Percentiles rank a stretch among this genome's conserved stretches.
Evolutionary conservation across 2,888 invertebrate genomes (phyloP).

Genomic region (Polydrusus tereticollis): DNA sequence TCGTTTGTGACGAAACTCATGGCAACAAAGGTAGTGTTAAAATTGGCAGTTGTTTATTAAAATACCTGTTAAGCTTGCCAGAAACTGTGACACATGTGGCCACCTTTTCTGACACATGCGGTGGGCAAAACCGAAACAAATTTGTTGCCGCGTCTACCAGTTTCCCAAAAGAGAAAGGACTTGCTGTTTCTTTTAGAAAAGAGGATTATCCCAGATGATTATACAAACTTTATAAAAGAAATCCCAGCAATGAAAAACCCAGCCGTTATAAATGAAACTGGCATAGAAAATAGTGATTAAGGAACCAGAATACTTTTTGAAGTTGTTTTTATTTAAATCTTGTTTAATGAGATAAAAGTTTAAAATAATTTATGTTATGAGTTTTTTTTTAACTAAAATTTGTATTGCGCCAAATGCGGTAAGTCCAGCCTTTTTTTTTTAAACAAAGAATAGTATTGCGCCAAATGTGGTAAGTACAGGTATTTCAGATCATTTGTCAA

Average conservation of each 20-base stretch:
- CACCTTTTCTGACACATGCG: too few relatives aligned
- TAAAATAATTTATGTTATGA: too few relatives aligned
- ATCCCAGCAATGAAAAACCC: slow-evolving; percentile 16
- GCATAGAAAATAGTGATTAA: slow-evolving; percentile 11
- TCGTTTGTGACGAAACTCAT: slow-evolving; percentile 20
- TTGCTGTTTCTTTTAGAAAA: slow-evolving; percentile 18
- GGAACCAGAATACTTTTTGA: too few relatives aligned
- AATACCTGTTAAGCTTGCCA: too few relatives aligned
- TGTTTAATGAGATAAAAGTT: too few relatives aligned
- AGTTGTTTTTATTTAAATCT: too few relatives aligned
- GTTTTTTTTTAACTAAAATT: too few relatives aligned
- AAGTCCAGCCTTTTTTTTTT: slow-evolving; percentile 1
- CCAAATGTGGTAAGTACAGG: slow-evolving; percentile 14
- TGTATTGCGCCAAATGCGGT: background rate
- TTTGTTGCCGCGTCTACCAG: background rate
- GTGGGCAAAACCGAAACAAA: too few relatives aligned
- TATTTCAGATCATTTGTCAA: background rate
- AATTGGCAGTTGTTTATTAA: too few relatives aligned
- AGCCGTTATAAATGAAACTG: slow-evolving; percentile 4
- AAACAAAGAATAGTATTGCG: background rate
- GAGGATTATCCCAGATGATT: slow-evolving; percentile 29
- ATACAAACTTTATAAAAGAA: slow-evolving; percentile 25
- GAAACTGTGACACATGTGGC: too few relatives aligned
- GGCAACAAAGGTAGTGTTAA: slow-evolving; percentile 22
- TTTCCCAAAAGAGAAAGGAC: slow-evolving; percentile 28